A percentile compares a stretch with the other conserved stretches of the same genome.
phyloP scores from a whole-genome alignment of 2,888 invertebrate species.

The Dynastes maya region DNA sequence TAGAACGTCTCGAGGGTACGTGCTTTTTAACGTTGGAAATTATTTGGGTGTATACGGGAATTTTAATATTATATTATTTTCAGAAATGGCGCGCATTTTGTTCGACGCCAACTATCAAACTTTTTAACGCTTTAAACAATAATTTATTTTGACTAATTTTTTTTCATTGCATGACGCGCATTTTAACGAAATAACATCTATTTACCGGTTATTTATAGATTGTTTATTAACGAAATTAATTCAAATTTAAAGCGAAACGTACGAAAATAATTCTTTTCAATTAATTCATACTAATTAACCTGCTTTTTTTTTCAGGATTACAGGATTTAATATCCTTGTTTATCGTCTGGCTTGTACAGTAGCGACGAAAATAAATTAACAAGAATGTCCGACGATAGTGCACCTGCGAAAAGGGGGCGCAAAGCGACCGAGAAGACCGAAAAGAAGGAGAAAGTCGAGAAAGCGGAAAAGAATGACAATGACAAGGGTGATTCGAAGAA shows the following conservation, averaged over 20 bases:
- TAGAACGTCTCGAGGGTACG: constrained; percentile 54
- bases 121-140: constrained; percentile 38
- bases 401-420: constrained; percentile 72
- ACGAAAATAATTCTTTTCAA: not conserved
- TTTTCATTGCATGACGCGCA: constrained; percentile 23
- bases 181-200: constrained; percentile 23
- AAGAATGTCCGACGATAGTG: constrained; percentile 68
- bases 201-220: constrained; percentile 31
- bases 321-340: not conserved
- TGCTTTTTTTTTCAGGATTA: constrained; percentile 25
- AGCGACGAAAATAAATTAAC: constrained; percentile 14
- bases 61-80: constrained; percentile 70
- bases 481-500: constrained; percentile 56
- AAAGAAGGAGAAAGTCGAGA: constrained; percentile 41
- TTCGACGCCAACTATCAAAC: constrained; percentile 44
- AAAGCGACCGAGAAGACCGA: constrained; percentile 60
- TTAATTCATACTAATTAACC: constrained; percentile 14
- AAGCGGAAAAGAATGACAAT: constrained; percentile 58
- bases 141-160: constrained; percentile 33
- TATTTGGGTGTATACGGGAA: constrained; percentile 69
- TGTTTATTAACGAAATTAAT: constrained; percentile 25
- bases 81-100: constrained; percentile 58
- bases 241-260: constrained; percentile 4
- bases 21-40: constrained; percentile 61
- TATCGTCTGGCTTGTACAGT: not conserved